Evolutionary conservation across 2,888 invertebrate genomes (phyloP), one percentile per base, ranked within the genome.

Genomic region (Bombylius discolor): DNA sequence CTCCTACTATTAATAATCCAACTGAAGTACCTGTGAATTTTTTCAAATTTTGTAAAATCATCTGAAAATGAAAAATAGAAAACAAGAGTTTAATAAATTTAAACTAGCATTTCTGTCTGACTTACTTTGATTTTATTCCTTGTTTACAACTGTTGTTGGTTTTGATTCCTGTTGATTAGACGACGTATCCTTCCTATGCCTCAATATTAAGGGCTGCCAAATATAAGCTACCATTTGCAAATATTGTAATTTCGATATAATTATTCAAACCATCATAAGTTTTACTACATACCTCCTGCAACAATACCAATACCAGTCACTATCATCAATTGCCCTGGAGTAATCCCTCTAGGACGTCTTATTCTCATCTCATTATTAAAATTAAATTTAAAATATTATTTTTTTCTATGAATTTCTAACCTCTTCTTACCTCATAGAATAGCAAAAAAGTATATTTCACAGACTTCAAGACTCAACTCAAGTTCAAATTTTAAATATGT

Each of bases 201-300:
- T 66, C 6, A 67, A 4, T 50, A 76, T 64, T 5, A 74, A 60
- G 47, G 76, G 76, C 56, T 70, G 67, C 76, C 76, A 76, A 70
- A 76, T 75, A 60, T 76, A 76, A 59, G n/a, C 50, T 23, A 23
- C 3, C 23, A 23, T 23, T 23, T 23, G 23, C 23, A 23, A 23
- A 23, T 23, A 23, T 23, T 23, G 23, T 23, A 23, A 23, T 23
- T 23, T 23, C 23, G 23, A 23, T 2, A 23, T 23, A 23, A 3
- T 23, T 23, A 23, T n/a, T n/a, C n/a, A n/a, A n/a, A n/a, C n/a
- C n/a, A 23, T 23, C 23, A 23, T 23, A 23, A 23, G 23, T 23
- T 23, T 2, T 23, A 23, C 23, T 23, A 23, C 23, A 23, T 23
- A 23, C 23, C 23, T 5, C 65, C 55, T 33, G 50, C 46, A 50